A percentile compares a stretch with the other conserved stretches of the same genome.
These are phyloP conservation scores for Tachystola acroxantha DNA, from an alignment of 2,888 invertebrate genomes.

Conservation along the genomic window DNA sequence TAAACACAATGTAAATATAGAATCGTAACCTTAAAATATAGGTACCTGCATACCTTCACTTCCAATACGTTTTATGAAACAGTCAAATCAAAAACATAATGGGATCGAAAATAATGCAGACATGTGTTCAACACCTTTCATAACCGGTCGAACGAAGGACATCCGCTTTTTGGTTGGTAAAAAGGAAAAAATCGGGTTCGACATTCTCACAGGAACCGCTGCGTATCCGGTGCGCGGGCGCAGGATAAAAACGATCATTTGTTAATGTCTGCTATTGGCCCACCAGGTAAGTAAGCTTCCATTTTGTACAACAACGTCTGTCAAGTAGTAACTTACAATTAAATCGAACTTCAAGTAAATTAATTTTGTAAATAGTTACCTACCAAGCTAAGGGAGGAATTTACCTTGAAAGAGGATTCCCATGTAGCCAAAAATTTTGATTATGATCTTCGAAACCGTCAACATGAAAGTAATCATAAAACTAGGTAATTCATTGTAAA, in stretches of 20 bases:
- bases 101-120: slow-evolving; percentile 54
- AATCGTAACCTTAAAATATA: too few species aligned
- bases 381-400: too few species aligned
- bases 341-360: too few species aligned
- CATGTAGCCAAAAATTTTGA: too few species aligned
- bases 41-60: too few species aligned
- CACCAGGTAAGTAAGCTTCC: slow-evolving; percentile 30
- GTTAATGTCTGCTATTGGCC: slow-evolving; percentile 51
- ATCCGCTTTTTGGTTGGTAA: slow-evolving; percentile 73
- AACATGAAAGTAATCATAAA: too few species aligned
- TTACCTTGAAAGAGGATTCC: too few species aligned
- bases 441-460: too few species aligned
- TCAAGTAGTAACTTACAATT: too few species aligned
- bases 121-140: slow-evolving; percentile 78
- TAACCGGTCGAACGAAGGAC: slow-evolving; percentile 76
- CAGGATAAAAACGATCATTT: slow-evolving; percentile 71
- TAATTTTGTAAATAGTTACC: too few species aligned
- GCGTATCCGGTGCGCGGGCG: slow-evolving; percentile 72
- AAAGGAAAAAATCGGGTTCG: slow-evolving; percentile 59
- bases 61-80: not conserved
- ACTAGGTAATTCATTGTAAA: too few species aligned
- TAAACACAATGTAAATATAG: too few species aligned
- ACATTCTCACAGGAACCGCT: slow-evolving; percentile 76
- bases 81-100: slow-evolving; percentile 39
- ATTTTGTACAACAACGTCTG: not conserved